Evolutionary conservation across 1,140 invertebrate species (phyloP), one percentile per base, ranked within the genome.

Genomic region (Brachionus rotundiformis): DNA sequence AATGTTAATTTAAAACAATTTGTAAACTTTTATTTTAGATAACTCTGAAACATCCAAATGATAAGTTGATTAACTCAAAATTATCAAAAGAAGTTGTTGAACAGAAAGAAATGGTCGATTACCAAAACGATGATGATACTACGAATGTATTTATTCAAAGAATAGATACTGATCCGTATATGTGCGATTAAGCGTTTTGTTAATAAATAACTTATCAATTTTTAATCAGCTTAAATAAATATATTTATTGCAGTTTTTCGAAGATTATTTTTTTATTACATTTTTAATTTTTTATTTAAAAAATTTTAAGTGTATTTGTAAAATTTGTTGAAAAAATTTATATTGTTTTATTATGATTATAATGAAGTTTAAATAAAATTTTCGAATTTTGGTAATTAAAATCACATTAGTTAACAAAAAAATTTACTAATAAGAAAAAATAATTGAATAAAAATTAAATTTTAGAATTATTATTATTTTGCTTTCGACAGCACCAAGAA

Each of bases 101-200:
- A 36, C 29, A 19, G 16, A 68, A 68, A 19, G 63, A 73, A 73
- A 73, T 73, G 39, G 8, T 73, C 10, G 23, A 73, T 27, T 73
- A 79, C 16, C 76, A 79, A 41, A 79, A 41, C 19, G 47, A 79
- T 23, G 76, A 39, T 4, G 59, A 29, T 16, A 11, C 47, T 4
- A 63, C 31, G 1, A 29, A 54, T n/a, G n/a, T 79, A 25, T 33
- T 39, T n/a, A 7, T 79, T 33, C 76, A 79, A 79, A 47, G 76
- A 59, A 79, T 79, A 36, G 76, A 79, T 31, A 79, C 47, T 29
- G 76, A 79, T 49, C 76, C 76, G 1, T 79, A 79, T 31, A 23
- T 79, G 13, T 59, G 59, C 25, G 76, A 79, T 59, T 79, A 63
- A 47, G 10, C n/a, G n/a, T 19, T 33, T 33, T 68, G 25, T 31